Evolutionary conservation across 2,888 invertebrate species (phyloP).

Genomic region (Cantharis flavilabris): DNA sequence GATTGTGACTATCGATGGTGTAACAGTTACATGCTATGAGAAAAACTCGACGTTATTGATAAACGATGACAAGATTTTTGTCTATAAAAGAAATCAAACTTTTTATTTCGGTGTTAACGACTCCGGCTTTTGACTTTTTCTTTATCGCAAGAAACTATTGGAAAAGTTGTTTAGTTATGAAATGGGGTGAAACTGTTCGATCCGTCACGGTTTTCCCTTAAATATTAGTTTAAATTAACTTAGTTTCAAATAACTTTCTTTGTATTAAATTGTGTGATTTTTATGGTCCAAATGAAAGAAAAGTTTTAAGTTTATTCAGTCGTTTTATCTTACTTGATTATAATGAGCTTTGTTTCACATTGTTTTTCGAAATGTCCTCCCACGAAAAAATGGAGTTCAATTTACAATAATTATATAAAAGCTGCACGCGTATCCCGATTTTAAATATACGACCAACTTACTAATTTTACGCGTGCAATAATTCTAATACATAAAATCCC

Average conservation of each 20-base stretch:
- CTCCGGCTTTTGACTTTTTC: neutral
- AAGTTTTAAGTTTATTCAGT: neutral
- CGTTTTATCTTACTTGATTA: neutral
- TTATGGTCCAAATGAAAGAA: neutral
- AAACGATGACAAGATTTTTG: neutral
- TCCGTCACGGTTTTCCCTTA: neutral
- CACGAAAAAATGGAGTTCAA: no score
- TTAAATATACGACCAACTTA: no score
- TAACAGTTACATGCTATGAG: neutral
- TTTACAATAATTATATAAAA: no score
- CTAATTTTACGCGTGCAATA: no score
- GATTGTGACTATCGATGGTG: neutral
- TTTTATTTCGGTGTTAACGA: neutral
- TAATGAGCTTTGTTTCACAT: neutral
- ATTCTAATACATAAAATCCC: no score
- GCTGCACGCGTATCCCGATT: no score
- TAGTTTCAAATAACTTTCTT: neutral
- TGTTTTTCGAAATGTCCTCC: no score
- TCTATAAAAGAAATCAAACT: neutral
- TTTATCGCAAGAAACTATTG: neutral
- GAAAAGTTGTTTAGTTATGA: neutral
- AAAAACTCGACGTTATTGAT: neutral
- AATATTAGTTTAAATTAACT: neutral
- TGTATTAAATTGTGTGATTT: neutral
- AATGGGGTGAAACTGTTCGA: neutral